Base-by-base conservation (phyloP, 2,888 invertebrate genomes). In the Xylocampa areola region DNA sequence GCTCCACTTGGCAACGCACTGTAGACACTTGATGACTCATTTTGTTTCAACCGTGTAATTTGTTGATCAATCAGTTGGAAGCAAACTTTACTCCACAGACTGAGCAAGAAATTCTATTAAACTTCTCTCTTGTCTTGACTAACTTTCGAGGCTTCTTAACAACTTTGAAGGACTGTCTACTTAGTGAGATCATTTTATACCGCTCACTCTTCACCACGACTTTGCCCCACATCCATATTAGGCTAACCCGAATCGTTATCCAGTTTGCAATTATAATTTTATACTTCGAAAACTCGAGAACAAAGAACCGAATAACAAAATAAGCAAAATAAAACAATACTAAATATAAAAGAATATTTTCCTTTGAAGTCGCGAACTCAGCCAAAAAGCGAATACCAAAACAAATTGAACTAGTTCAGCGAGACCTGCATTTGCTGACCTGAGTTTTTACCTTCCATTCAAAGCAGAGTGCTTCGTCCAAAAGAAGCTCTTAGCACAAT, bases 81-180 rank as follows among this genome's bases (percentile, higher is more conserved):
- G 73, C 65, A 61, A 77, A 63, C 48, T 47, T 69, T 59, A 40
- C 19, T 32, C 33, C 41, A 43, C 30, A 23, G 61, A 76, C 76
- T 80, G 74, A 72, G 64, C 57, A 68, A 74, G 83, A 81, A 86
- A 86, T 88, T 88, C 83, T 85, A 87, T 89, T 86, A 85, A 87
- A 87, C 80, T 84, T 75, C 72, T 76, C 77, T 76, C 80, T 84
- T 75, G 72, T 76, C 77, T 76, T 61, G 58, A 58, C 70, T 62
- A 87, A 90, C 80, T 86, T 89, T 71, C 40, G 74, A 80, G 76
- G 77, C 78, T 79, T 86, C 84, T 84, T 79, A 80, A 80, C 80
- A 88, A 89, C 77, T 90, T 87, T 72, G 76, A 80, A 82, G 81
- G 79, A 77, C 80, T 82, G 78, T 74, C 81, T 82, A 81, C 73